These are phyloP conservation scores for Holcopasites calliopsidis DNA, from an alignment of 1,140 invertebrate genomes.

Conservation along the genomic window DNA sequence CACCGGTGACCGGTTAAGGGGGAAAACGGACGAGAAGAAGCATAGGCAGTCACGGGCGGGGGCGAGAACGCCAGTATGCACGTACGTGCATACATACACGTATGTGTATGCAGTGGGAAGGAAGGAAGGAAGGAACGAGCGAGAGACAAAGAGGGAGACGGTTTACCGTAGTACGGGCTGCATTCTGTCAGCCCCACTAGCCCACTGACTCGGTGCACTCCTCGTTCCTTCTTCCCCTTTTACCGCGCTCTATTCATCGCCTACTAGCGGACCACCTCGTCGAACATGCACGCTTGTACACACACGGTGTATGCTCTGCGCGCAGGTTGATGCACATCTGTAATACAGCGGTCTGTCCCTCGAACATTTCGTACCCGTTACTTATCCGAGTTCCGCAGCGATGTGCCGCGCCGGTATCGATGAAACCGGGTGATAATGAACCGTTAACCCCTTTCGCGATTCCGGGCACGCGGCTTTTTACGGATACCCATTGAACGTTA, in stretches of 20 bases:
- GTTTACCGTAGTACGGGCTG: conserved; percentile 66
- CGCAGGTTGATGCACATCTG: background rate
- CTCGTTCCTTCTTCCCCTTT: conserved; percentile 47
- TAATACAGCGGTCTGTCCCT: background rate
- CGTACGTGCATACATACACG: too few relatives aligned
- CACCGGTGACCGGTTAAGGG: too few relatives aligned
- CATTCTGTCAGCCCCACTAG: conserved; percentile 73
- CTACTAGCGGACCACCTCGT: conserved; percentile 30
- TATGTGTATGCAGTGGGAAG: too few relatives aligned
- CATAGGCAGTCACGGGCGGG: background rate
- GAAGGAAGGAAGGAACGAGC: conserved; percentile 51
- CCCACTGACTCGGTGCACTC: conserved; percentile 71
- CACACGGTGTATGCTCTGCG: background rate
- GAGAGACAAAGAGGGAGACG: conserved; percentile 48
- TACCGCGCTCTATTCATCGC: conserved; percentile 28
- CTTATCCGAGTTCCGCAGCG: conserved; percentile 11
- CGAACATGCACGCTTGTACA: conserved; percentile 5
- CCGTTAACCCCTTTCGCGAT: conserved; percentile 37
- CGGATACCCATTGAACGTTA: conserved; percentile 3
- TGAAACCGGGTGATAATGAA: conserved; percentile 44
- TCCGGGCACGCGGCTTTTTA: conserved; percentile 8
- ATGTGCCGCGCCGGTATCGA: conserved; percentile 21
- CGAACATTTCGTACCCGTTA: background rate
- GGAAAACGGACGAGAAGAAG: background rate
- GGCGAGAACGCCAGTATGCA: too few relatives aligned